These are phyloP conservation scores for Podarcis muralis DNA, from an alignment of 2,113 vertebrate species.

Conservation along the genomic window DNA sequence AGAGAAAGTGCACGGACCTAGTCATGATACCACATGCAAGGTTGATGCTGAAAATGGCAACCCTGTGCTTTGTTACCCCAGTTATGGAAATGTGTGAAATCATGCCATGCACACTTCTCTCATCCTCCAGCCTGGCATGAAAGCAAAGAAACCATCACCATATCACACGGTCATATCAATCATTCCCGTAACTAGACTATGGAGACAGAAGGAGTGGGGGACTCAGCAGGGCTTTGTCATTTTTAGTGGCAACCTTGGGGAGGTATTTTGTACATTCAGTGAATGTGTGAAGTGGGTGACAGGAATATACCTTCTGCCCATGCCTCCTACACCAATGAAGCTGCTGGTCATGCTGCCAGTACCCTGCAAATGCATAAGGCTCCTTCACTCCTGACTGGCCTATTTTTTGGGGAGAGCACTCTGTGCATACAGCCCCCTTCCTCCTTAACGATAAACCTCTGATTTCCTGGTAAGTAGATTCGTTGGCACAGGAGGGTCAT, in stretches of 20 bases:
- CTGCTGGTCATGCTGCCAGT: not conserved
- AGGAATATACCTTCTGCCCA: not conserved
- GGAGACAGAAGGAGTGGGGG: not conserved
- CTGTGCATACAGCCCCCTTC: no score
- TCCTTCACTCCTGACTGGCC: no score
- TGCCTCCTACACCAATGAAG: not conserved
- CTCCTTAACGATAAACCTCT: no score
- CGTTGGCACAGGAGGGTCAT: no score
- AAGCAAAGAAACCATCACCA: no score
- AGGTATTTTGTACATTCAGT: not conserved
- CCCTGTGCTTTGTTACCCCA: not conserved
- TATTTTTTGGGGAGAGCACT: no score
- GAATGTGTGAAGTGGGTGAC: not conserved
- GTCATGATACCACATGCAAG: not conserved
- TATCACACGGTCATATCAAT: not conserved
- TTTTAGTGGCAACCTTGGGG: not conserved
- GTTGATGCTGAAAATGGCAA: not conserved
- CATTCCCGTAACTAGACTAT: not conserved
- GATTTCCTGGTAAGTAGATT: no score
- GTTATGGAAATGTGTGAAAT: not conserved
- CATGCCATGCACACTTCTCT: not conserved
- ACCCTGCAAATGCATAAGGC: no score
- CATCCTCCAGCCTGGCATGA: no score
- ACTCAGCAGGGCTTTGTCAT: not conserved
- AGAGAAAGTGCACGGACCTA: not conserved